Evolutionary conservation across 2,888 invertebrate species (phyloP).

Genomic region (Gisinianus flammeolus): DNA sequence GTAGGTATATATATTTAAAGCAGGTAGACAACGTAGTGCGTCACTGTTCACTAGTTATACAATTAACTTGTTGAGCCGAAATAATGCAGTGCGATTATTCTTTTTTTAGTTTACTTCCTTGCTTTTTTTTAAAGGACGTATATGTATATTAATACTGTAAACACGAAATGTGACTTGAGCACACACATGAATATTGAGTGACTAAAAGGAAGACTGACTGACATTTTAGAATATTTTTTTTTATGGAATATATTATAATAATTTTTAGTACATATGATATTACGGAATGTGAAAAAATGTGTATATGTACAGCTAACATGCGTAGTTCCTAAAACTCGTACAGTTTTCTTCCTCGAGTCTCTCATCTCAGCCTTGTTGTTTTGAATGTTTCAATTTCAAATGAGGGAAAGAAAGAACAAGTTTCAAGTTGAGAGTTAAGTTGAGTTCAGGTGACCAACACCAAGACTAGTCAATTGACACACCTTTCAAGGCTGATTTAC

Average conservation of each 20-base stretch:
- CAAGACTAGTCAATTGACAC: conserved; percentile 39
- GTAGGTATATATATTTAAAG: not conserved
- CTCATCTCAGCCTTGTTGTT: not conserved
- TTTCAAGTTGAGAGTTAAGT: conserved; percentile 14
- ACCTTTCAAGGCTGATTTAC: conserved; percentile 46
- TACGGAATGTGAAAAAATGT: too few species aligned
- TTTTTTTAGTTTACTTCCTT: not conserved
- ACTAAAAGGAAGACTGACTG: too few species aligned
- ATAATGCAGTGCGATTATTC: not conserved
- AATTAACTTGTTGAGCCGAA: not conserved
- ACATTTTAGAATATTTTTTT: too few species aligned
- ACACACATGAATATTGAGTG: too few species aligned
- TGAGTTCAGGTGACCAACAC: conserved; percentile 23
- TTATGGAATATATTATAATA: too few species aligned
- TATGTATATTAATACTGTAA: not conserved
- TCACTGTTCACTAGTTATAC: not conserved
- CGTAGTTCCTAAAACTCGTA: too few species aligned
- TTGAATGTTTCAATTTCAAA: not conserved
- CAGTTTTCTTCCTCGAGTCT: too few species aligned
- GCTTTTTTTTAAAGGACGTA: not conserved
- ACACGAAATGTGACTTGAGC: not conserved
- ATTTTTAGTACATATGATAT: too few species aligned
- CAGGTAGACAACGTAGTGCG: not conserved
- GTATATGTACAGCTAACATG: too few species aligned
- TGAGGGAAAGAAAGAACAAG: conserved; percentile 13